These are phyloP conservation scores for Camponotus fellah DNA, from an alignment of 2,888 invertebrate genomes.

Conservation along the genomic window DNA sequence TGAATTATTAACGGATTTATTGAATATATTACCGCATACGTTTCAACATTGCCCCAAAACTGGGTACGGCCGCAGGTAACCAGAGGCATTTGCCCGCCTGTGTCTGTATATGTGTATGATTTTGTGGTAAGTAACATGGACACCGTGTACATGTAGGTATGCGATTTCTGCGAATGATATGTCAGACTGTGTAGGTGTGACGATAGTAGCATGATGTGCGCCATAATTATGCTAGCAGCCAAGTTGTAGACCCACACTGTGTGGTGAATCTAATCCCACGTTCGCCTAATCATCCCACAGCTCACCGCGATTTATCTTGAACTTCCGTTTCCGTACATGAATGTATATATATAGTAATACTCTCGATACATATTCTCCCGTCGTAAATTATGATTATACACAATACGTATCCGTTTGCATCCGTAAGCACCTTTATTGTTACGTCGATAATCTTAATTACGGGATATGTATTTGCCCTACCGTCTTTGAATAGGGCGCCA, in stretches of 20 bases:
- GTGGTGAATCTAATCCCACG: conserved; percentile 63
- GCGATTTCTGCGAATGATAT: conserved; percentile 77
- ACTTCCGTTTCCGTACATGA: conserved; percentile 45
- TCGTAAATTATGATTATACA: conserved; percentile 37
- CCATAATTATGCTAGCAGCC: conserved; percentile 68
- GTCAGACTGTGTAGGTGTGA: conserved; percentile 72
- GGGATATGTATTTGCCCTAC: conserved; percentile 42
- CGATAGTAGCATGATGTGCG: conserved; percentile 72
- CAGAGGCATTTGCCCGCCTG: conserved; percentile 37
- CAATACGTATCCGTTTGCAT: conserved; percentile 31
- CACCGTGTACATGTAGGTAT: conserved; percentile 54
- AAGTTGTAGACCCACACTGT: conserved; percentile 71
- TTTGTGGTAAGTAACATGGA: conserved; percentile 55
- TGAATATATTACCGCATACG: conserved; percentile 18
- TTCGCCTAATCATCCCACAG: conserved; percentile 68
- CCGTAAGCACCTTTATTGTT: conserved; percentile 24
- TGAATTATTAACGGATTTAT: neutral
- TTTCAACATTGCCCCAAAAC: conserved; percentile 28
- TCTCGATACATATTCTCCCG: neutral
- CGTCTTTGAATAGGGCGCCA: neutral
- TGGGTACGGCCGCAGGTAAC: conserved; percentile 52
- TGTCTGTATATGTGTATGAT: conserved; percentile 9
- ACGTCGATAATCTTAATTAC: conserved; percentile 44
- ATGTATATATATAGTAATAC: neutral
- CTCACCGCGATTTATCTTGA: conserved; percentile 64